Evolutionary conservation across 2,888 invertebrate species (phyloP), one percentile per base, ranked within the genome.

Genomic region (Clanis bilineata): DNA sequence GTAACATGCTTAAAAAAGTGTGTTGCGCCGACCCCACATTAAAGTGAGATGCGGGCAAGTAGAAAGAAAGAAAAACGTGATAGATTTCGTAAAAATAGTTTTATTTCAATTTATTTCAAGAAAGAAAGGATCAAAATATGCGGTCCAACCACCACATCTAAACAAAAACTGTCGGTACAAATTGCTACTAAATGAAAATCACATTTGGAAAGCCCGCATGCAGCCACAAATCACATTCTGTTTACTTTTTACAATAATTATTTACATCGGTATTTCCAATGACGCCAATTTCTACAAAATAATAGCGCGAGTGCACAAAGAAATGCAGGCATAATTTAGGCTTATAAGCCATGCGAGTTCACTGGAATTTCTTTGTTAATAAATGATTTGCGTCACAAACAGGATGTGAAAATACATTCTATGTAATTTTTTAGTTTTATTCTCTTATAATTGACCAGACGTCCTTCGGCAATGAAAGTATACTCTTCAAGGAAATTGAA

Each of bases 401-500:
- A 72, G 70, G 72, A 69, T 65, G 56, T 61, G 60, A 64, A 45
- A 62, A 61, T 56, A 60, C 59, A 60, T 44, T 51, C 44, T 56
- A 61, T 55, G 58, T 64, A 61, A 60, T 66, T 64, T 64, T 65
- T 62, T 62, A 64, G 61, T 62, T 63, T 56, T 57, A 62, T 64
- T 65, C 60, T 54, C 47, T 39, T 56, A 43, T 61, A 58, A 57
- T 58, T 59, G 43, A 57, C 57, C 47, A 18, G 62, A 56, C 57
- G 66, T 67, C 72, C 71, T 72, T 67, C 65, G 55, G 45, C 54
- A 32, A 57, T 38, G 66, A 70, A 70, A 69, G 69, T 65, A 39
- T 44, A 51, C 45, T 61, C 61, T 54, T 55, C 61, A 57, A 44
- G 54, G 61, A 57, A 57, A 61, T 36, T 54, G 54, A 43, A 61